Evolutionary conservation across 2,797 vertebrate species (phyloP).

Genomic region (Sparidentex hasta): DNA sequence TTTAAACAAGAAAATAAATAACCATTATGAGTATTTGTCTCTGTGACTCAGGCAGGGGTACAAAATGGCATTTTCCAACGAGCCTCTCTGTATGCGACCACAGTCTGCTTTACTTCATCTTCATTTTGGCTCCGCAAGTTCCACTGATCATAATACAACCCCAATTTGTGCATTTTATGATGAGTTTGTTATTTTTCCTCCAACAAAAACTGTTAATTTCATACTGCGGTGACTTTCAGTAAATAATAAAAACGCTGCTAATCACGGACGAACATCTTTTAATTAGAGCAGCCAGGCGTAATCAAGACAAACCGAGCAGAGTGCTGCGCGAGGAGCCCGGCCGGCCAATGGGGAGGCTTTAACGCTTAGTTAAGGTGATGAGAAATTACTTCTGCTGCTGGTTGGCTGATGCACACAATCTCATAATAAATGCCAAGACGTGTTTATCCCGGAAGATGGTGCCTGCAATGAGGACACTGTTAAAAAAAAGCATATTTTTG

Average conservation of each 20-base stretch:
- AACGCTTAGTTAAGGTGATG: neutral
- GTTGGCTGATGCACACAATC: neutral
- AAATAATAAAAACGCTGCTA: slow-evolving; percentile 42
- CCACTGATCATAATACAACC: slow-evolving; percentile 1
- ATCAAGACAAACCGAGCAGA: slow-evolving; percentile 48
- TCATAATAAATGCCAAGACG: neutral
- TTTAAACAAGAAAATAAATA: no score
- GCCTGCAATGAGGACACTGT: neutral
- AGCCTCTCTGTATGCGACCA: neutral
- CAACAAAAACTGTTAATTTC: slow-evolving; percentile 45
- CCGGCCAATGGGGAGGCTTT: neutral
- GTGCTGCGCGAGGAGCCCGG: slow-evolving; percentile 14
- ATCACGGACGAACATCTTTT: slow-evolving; percentile 48
- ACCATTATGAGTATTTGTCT: no score
- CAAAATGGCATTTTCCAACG: neutral
- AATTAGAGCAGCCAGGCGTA: slow-evolving; percentile 39
- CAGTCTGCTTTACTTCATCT: slow-evolving; percentile 10
- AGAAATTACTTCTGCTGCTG: slow-evolving; percentile 16
- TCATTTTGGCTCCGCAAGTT: slow-evolving; percentile 14
- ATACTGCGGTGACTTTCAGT: slow-evolving; percentile 42
- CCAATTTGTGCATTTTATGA: slow-evolving; percentile 24
- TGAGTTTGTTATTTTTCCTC: neutral
- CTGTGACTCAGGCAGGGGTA: no score
- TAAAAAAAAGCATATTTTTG: neutral
- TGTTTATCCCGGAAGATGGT: neutral